Evolutionary conservation across 2,888 invertebrate species (phyloP), one percentile per base, ranked within the genome.

Genomic region (Drosophila siamana): DNA sequence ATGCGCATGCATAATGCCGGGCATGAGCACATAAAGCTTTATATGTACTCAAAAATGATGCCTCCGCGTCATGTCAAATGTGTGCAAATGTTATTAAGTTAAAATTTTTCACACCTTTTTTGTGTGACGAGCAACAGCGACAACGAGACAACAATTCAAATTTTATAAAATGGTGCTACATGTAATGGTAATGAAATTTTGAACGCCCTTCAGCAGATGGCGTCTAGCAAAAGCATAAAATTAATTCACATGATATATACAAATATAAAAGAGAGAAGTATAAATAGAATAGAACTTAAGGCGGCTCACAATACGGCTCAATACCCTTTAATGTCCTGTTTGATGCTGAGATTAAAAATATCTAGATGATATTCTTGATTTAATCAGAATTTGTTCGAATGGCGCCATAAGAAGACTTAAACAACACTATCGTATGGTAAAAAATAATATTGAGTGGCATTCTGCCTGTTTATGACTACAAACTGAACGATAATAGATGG

Each of bases 81-180:
- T 74, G 66, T 72, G 55, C 78, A 69, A 85, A 78, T 81, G 73
- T 74, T 87, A 81, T 89, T 81, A 77, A 69, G 80, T 69, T 89
- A 74, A 78, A 77, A 85, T 80, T 83, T 67, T 78, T 79, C 67
- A 63, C 86, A 83, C 83, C 75, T 78, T 66, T 69, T 69, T 54
- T 67, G 51, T 8, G 30, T 3, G 30, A 11, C 22, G 24, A 43
- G 51, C 54, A 28, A 41, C 38, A 59, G 33, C 13, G 36, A 40
- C 46, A 62, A 38, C 38, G 33, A 48, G 54, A 36, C 36, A 40
- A 33, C 40, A 33, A 33, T 46, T 56, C 19, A 44, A 28, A 55
- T 64, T 55, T 64, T 36, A 13, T 11, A 13, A 65, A 48, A 44
- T 15, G 11, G 9, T 11, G 1, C 7, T 6, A 9, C 8, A 52